A percentile compares a stretch with the other conserved stretches of the same genome.
These are phyloP conservation scores for Gobio occitaniae DNA, from an alignment of 2,797 vertebrate species.

Conservation along the genomic window DNA sequence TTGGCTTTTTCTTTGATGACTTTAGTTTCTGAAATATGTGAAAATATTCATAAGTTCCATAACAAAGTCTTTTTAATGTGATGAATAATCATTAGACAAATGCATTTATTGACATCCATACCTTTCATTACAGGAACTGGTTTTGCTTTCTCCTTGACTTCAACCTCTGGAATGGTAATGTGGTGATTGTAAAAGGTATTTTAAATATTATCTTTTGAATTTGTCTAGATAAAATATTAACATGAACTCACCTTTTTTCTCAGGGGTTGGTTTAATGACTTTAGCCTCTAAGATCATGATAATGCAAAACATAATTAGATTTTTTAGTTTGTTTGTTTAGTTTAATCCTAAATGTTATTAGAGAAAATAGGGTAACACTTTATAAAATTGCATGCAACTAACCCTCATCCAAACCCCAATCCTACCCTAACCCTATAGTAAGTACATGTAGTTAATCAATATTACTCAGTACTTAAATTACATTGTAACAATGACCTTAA, in stretches of 20 bases:
- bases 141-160: constrained; percentile 65
- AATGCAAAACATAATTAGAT: neutral
- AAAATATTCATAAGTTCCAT: neutral
- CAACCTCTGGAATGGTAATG: constrained; percentile 33
- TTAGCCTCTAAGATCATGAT: constrained; percentile 20
- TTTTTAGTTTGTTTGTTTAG: neutral
- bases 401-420: too few relatives aligned
- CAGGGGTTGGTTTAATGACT: constrained; percentile 1
- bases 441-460: too few relatives aligned
- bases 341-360: neutral
- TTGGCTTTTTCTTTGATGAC: constrained; percentile 17
- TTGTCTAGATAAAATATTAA: neutral
- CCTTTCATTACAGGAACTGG: constrained; percentile 61
- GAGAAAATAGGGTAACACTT: neutral
- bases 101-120: constrained; percentile 27
- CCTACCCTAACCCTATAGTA: too few relatives aligned
- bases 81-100: neutral
- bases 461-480: too few relatives aligned
- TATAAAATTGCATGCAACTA: too few relatives aligned
- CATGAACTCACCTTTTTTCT: constrained; percentile 35
- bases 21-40: constrained; percentile 18
- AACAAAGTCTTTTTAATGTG: neutral
- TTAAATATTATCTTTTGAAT: neutral
- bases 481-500: too few relatives aligned
- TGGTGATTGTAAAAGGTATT: neutral